Conservation (phyloP, 2,797 vertebrate species). For the Octomys mimax region DNA sequence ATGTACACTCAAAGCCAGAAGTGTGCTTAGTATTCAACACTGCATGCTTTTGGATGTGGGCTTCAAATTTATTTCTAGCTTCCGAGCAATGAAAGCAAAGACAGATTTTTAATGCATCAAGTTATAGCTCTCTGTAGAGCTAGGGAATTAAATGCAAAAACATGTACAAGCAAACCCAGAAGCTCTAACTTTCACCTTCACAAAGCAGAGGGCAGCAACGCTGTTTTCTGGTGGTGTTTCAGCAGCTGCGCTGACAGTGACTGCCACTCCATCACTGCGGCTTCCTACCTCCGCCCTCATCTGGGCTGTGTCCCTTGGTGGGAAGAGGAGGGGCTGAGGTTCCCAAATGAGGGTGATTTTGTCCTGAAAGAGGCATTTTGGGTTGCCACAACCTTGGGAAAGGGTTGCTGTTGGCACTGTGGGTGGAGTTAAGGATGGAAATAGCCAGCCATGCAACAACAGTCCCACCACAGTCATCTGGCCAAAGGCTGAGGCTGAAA, state of each 20-base stretch:
- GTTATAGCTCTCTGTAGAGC: background rate
- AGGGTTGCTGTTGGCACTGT: too few species aligned
- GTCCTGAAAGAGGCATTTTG: background rate
- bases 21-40: background rate
- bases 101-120: background rate
- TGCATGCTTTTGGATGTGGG: too few species aligned
- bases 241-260: background rate
- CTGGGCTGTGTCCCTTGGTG: background rate
- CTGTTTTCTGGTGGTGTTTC: background rate
- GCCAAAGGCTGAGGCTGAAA: background rate
- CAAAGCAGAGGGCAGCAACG: background rate
- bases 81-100: constrained; percentile 28
- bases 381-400: too few species aligned
- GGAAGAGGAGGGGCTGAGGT: background rate
- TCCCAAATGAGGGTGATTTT: background rate
- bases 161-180: background rate
- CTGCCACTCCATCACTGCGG: background rate
- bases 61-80: background rate
- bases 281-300: background rate
- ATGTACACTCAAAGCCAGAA: background rate
- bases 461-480: background rate
- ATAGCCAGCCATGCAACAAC: background rate
- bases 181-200: background rate
- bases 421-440: background rate
- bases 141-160: background rate